Percentiles rank a stretch among this genome's conserved stretches.
Evolutionary conservation across 2,113 vertebrate species (phyloP).

Genomic region (Willisornis vidua): DNA sequence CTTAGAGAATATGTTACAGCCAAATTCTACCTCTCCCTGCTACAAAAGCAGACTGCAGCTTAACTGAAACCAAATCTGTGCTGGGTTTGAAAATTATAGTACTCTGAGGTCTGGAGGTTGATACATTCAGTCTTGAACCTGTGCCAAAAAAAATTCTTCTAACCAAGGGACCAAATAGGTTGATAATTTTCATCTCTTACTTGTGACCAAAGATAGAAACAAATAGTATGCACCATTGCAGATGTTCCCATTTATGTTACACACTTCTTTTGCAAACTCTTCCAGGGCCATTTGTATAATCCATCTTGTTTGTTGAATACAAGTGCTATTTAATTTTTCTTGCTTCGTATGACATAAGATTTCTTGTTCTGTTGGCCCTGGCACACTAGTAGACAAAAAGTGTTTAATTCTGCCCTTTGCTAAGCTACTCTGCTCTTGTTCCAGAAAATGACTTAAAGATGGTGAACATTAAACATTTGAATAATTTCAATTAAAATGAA

Average conservation of each 20-base stretch:
- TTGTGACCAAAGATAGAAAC: not conserved
- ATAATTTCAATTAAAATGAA: slow-evolving; percentile 23
- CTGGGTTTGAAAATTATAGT: slow-evolving; percentile 21
- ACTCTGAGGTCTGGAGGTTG: slow-evolving; percentile 26
- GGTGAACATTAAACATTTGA: not conserved
- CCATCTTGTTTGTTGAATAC: not conserved
- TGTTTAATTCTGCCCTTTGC: not conserved
- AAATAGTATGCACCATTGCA: not conserved
- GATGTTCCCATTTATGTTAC: not conserved
- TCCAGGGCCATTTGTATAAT: not conserved
- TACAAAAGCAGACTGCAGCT: slow-evolving; percentile 15
- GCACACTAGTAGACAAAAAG: not conserved
- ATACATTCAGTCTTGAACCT: slow-evolving; percentile 20
- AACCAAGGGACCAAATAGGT: not conserved
- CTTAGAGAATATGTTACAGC: slow-evolving; percentile 40
- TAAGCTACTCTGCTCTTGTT: not conserved
- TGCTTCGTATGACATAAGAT: not conserved
- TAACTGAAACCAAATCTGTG: slow-evolving; percentile 58
- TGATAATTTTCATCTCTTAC: slow-evolving; percentile 36
- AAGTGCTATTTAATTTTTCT: not conserved
- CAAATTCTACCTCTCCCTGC: slow-evolving; percentile 14
- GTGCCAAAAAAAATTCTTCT: slow-evolving; percentile 37
- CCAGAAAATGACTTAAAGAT: not conserved
- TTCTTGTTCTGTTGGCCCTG: not conserved
- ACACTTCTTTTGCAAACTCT: not conserved